phyloP scores from a whole-genome alignment of 2,797 vertebrate species.

The Hemibagrus guttatus region DNA sequence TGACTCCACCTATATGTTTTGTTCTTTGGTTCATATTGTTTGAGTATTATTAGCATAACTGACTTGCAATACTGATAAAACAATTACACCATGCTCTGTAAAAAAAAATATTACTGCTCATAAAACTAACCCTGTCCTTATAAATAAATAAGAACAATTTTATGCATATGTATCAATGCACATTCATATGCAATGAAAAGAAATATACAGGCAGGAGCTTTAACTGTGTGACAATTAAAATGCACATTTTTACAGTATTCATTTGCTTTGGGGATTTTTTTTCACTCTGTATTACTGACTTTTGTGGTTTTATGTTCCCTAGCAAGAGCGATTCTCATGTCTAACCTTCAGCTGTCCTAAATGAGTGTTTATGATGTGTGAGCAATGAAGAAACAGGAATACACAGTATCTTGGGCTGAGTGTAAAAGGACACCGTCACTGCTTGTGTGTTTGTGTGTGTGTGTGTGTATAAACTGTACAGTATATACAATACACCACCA shows the following conservation, averaged over 20 bases:
- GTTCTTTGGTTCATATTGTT: not conserved
- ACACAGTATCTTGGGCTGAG: not conserved
- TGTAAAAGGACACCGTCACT: not conserved
- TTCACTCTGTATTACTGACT: not conserved
- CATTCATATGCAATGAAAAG: not conserved
- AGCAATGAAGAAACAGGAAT: not conserved
- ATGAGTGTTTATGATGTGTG: not conserved
- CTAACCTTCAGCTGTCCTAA: not conserved
- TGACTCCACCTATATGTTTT: not conserved
- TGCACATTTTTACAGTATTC: not conserved
- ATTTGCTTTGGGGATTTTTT: not conserved
- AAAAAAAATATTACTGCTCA: not conserved
- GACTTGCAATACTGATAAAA: not conserved
- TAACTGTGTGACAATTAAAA: not conserved
- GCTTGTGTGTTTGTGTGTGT: not conserved
- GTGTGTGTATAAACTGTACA: too few species aligned
- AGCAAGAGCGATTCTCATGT: not conserved
- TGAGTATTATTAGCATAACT: not conserved
- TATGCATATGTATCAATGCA: not conserved
- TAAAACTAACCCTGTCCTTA: not conserved
- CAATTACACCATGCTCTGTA: not conserved
- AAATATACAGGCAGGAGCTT: not conserved
- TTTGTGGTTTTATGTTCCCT: not conserved
- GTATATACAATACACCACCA: not conserved
- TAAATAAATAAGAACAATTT: slow-evolving; percentile 5